Evolutionary conservation across 2,888 invertebrate genomes (phyloP), one percentile per base, ranked within the genome.

Genomic region (Thereva unica): DNA sequence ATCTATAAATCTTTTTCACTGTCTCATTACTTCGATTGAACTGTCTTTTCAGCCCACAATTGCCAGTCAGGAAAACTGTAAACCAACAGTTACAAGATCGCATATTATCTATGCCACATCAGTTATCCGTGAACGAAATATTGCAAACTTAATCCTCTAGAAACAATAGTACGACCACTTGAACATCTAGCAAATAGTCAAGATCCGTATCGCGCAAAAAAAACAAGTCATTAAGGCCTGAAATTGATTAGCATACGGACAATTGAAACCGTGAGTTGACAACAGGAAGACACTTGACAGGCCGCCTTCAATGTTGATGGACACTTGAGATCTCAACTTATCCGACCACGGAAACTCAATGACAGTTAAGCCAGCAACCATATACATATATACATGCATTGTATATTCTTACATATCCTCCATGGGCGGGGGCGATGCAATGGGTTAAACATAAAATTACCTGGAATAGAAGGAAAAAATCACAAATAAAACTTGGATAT

Each of bases 191-290:
- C 35, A 59, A 59, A 49, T 38, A 59, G 12, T 37, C 59, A 9
- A 47, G 59, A 59, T 59, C 42, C 1, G 47, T 59, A 56, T 59
- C 59, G 38, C 38, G 23, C 23, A 23, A 23, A 23, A 23, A 23
- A 23, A 23, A 38, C 37, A n/a, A 59, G 47, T 49, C 45, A 47
- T 38, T 49, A 10, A 10, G 38, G 45, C 35, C 47, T 5, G 23
- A 59, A 59, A 59, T 59, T 59, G 59, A 59, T 59, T 59, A 59
- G 59, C 59, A 59, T 59, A 59, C 59, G 47, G 47, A 47, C 47
- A 59, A 59, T 59, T 47, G 47, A 47, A 47, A 59, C 38, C 37
- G 59, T 38, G 9, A 38, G 47, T 59, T 47, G 47, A 47, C 59
- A 59, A 47, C 59, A 59, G 47, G 47, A 59, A 59, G 38, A 34